Evolutionary conservation across 2,113 vertebrate genomes (phyloP).

Genomic region (Stegastes partitus): DNA sequence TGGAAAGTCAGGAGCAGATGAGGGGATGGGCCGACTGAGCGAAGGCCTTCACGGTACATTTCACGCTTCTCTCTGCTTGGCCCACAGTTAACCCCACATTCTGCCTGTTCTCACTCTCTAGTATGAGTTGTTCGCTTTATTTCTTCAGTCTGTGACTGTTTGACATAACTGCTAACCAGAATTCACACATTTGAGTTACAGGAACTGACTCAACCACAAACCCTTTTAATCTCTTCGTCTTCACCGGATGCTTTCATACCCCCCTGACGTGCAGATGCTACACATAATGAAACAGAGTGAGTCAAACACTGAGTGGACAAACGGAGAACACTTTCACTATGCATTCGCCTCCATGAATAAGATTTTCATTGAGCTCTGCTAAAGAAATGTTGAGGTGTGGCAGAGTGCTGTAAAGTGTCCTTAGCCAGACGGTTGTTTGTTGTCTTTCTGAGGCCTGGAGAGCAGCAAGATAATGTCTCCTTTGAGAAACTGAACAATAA

Average conservation of each 20-base stretch:
- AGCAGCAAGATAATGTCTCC: slow-evolving; percentile 48
- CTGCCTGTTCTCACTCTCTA: slow-evolving; percentile 47
- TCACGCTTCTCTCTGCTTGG: slow-evolving; percentile 45
- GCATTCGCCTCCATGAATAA: not conserved
- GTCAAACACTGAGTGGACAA: slow-evolving; percentile 10
- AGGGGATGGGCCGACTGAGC: slow-evolving; percentile 3
- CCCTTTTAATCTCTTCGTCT: slow-evolving; percentile 17
- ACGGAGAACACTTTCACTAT: slow-evolving; percentile 22
- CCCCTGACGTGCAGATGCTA: not conserved
- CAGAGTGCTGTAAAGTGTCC: slow-evolving; percentile 23
- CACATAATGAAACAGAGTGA: slow-evolving; percentile 31
- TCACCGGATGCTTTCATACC: not conserved
- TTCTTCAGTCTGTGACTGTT: slow-evolving; percentile 22
- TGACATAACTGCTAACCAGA: slow-evolving; percentile 26
- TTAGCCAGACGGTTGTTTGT: slow-evolving; percentile 49
- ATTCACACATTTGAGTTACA: slow-evolving; percentile 29
- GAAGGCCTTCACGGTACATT: slow-evolving; percentile 46
- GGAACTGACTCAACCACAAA: slow-evolving; percentile 42
- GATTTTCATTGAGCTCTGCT: slow-evolving; percentile 3
- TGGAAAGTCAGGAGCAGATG: not conserved
- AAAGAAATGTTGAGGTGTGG: slow-evolving; percentile 34
- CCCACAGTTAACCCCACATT: slow-evolving; percentile 60
- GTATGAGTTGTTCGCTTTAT: not conserved
- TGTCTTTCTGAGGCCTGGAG: slow-evolving; percentile 49
- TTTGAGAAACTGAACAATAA: slow-evolving; percentile 48